phyloP scores from a whole-genome alignment of 2,888 invertebrate species.

The Boloria selene region DNA sequence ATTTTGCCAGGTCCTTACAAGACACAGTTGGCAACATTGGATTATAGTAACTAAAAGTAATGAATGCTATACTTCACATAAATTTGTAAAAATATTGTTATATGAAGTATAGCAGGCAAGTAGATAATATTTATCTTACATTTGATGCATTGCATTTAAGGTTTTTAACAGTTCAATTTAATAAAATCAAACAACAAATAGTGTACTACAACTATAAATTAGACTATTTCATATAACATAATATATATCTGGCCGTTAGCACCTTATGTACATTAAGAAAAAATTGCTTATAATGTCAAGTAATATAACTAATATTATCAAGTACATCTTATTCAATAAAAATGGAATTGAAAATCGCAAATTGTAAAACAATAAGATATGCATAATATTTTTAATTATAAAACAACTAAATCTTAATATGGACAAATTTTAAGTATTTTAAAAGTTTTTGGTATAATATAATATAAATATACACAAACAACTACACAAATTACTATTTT shows the following conservation, averaged over 20 bases:
- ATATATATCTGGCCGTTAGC: conserved; percentile 60
- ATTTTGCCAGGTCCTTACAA: conserved; percentile 52
- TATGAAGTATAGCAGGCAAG: conserved; percentile 62
- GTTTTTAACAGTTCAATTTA: conserved; percentile 77
- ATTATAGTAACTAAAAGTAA: conserved; percentile 54
- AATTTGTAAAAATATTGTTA: conserved; percentile 42
- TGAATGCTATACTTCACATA: conserved; percentile 41
- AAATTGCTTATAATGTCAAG: conserved; percentile 8
- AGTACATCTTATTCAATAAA: neutral
- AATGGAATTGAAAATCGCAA: neutral
- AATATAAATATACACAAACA: too few relatives aligned
- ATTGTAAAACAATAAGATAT: neutral
- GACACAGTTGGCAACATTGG: conserved; percentile 53
- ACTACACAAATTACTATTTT: neutral
- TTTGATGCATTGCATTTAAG: conserved; percentile 80
- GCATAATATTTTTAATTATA: neutral
- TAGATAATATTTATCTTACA: conserved; percentile 81
- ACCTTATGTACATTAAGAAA: conserved; percentile 41
- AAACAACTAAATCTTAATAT: too few relatives aligned
- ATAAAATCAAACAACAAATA: conserved; percentile 78
- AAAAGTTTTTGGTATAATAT: too few relatives aligned
- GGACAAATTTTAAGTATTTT: too few relatives aligned
- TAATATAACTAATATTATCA: neutral
- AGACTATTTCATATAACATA: conserved; percentile 52
- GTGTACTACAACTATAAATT: conserved; percentile 64